Percentiles rank a stretch among this genome's conserved stretches.
phyloP scores from a whole-genome alignment of 2,888 invertebrate species.

The Stomorhina lunata region DNA sequence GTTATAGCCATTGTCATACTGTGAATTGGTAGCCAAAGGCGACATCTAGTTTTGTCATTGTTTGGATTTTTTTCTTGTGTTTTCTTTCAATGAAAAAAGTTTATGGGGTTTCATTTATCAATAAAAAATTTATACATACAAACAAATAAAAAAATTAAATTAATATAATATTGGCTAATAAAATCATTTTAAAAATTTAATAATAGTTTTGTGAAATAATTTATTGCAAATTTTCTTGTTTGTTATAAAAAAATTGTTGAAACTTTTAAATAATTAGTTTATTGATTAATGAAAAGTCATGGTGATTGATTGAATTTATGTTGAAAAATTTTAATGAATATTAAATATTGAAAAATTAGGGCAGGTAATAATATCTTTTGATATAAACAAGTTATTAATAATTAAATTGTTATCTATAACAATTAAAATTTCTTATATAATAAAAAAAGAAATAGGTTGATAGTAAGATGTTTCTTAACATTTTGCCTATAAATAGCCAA shows the following conservation, averaged over 20 bases:
- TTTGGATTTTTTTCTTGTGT: neutral
- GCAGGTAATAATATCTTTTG: too few species aligned
- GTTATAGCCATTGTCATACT: too few species aligned
- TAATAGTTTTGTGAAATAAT: neutral
- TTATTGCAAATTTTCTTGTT: neutral
- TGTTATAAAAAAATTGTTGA: neutral
- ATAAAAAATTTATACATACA: neutral
- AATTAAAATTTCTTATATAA: too few species aligned
- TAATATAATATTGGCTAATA: neutral
- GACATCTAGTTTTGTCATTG: constrained; percentile 34
- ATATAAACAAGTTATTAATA: too few species aligned
- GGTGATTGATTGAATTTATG: neutral
- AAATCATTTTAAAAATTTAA: neutral
- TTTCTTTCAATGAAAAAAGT: constrained; percentile 14
- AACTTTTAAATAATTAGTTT: neutral
- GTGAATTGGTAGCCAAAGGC: constrained; percentile 39
- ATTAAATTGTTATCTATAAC: too few species aligned
- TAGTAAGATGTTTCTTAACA: too few species aligned
- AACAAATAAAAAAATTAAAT: neutral
- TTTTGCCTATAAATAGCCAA: too few species aligned
- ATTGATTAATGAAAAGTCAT: neutral
- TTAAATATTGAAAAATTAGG: too few species aligned
- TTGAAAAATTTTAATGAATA: too few species aligned
- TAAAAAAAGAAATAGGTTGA: too few species aligned
- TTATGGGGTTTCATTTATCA: constrained; percentile 25